Base-by-base conservation (phyloP, 2,888 invertebrate species). In the Eristalis pertinax region DNA sequence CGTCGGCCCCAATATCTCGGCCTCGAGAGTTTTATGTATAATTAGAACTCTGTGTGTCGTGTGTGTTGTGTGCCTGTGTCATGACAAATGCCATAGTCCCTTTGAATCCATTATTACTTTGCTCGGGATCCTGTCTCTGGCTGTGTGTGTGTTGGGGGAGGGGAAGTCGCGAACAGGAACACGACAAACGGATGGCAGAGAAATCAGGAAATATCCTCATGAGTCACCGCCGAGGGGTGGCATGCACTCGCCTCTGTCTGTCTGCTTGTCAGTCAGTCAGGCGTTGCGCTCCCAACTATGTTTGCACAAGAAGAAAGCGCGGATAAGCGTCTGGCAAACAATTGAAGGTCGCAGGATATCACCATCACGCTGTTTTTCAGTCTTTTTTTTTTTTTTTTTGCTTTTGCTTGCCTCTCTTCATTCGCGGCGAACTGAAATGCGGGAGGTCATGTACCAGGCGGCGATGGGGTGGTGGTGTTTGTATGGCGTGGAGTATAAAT, bases 281-380 rank as follows among this genome's bases (percentile, higher is more conserved):
- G 2, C 38, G 24, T n/a, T 43, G 24, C 56, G 15, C 50, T 72
- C 35, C 38, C 43, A 68, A 74, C 63, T n/a, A 15, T 83, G 75
- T 83, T 83, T 83, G 68, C 82, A 86, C 70, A 86, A 74, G 78
- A 86, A 82, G 78, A 82, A 82, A 79, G 32, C 79, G 73, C 79
- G 83, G 79, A 87, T 87, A 87, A 87, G 83, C 73, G 84, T 79
- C 87, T 84, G 84, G 73, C 84, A 87, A 84, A 87, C 87, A 87
- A 87, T 84, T 87, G 87, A 87, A 87, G 87, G 87, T 87, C 87
- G 84, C 73, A 76, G 87, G 87, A 83, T 87, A 84, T 72, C 73
- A 84, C 80, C 79, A 72, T 68, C 68, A 62, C 35, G 38, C 26
- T 22, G 38, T 60, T 4, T 26, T 22, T 22, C 58, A 35, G 32